Base-by-base conservation (phyloP, 2,888 invertebrate genomes). In the Athetis lepigone region DNA sequence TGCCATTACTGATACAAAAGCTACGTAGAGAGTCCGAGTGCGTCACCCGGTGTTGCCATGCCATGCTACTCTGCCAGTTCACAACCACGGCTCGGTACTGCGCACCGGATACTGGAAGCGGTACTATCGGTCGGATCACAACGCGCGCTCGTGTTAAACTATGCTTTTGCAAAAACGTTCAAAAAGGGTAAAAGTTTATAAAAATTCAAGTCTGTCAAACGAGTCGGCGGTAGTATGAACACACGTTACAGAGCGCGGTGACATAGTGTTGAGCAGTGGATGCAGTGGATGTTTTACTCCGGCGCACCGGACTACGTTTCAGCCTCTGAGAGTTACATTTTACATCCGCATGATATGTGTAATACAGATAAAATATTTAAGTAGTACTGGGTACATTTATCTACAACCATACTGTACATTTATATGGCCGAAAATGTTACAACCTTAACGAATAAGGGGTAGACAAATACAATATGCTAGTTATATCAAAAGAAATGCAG, bases 311-410 rank as follows among this genome's bases (percentile, higher is more conserved):
- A 86, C 88, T 89, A 88, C 87, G 63, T 76, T 66, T 90, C 91
- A 92, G 92, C 91, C 92, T 92, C 90, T 87, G 89, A 85, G 83
- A 84, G 81, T 85, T 88, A 86, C 86, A 87, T 87, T 85, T 88
- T 89, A 90, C 88, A 89, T 93, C 90, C 89, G 90, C 90, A 89
- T 95, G 94, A 95, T 95, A 95, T 95, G 94, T 95, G 88, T 89
- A 85, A 88, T 88, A 92, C 88, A 93, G 93, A 92, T 92, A 90
- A 75, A 84, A 85, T 83, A 82, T 85, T 88, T 84, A 80, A 83
- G 81, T 87, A 90, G 92, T 92, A 93, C 92, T 92, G 91, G 87
- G 91, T 94, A 94, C 92, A 92, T 88, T 88, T 84, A 89, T 83
- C 86, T 91, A 90, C 83, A 86, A 87, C 91, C 93, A 90, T 88